Base-by-base conservation (phyloP, 2,888 invertebrate genomes). In the Allacma fusca region DNA sequence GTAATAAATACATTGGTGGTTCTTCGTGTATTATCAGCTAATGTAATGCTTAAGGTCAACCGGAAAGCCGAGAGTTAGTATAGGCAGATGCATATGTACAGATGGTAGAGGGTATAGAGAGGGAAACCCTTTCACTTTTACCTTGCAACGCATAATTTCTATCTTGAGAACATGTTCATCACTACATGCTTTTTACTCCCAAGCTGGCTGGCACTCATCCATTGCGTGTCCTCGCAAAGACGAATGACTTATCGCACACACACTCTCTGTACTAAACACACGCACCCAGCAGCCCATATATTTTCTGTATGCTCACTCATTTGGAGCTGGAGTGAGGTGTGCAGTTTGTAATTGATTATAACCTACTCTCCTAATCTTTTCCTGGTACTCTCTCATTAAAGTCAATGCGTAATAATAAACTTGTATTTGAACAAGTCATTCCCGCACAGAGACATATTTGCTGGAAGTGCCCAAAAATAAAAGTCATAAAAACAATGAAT, bases 51-150 rank as follows among this genome's bases (percentile, higher is more conserved):
- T 74, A 74, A 74, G 74, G 74, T 74, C 74, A 74, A 44, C 65
- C 74, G 74, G 67, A 74, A 74, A 65, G 74, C 59, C 16, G 4
- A 21, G 2, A 7, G n/a, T n/a, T n/a, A 62, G 62, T 62, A 62
- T 21, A 12, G 62, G 2, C n/a, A 62, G 29, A 19, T 65, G 28
- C 16, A 29, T 28, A 28, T 26, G n/a, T n/a, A n/a, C n/a, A n/a
- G n/a, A n/a, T n/a, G n/a, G n/a, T n/a, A n/a, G n/a, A n/a, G n/a
- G n/a, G n/a, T n/a, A n/a, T n/a, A n/a, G n/a, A n/a, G 1, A 68
- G 50, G 28, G 28, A 50, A 57, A 62, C 13, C 73, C 73, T 73
- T 73, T 73, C 73, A 73, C 73, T 73, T 73, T 73, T 59, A 73
- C 73, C 73, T 73, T 73, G 64, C 64, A 68, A 40, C 72, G 57